Conservation (phyloP, 2,797 vertebrate genomes). For the Enteromius argenteus region DNA sequence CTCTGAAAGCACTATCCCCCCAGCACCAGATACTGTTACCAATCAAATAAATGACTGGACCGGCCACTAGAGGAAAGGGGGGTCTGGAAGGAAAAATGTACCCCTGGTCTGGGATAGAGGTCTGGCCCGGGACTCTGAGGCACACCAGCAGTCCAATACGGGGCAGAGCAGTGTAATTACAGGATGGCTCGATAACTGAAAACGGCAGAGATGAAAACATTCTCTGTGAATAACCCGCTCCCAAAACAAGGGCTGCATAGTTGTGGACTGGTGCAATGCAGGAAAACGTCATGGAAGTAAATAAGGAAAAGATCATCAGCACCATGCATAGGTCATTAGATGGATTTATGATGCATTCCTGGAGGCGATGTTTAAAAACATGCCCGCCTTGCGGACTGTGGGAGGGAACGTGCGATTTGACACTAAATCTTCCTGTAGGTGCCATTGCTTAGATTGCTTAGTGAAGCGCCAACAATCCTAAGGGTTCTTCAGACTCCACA, state of each 20-base stretch:
- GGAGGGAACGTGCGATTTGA: not conserved
- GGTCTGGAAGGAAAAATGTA: slow-evolving; percentile 10
- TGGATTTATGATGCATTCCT: slow-evolving; percentile 38
- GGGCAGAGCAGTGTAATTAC: slow-evolving; percentile 13
- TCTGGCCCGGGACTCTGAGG: slow-evolving; percentile 4
- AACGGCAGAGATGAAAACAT: slow-evolving; percentile 39
- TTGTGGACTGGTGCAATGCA: slow-evolving; percentile 41
- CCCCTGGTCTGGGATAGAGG: slow-evolving; percentile 9
- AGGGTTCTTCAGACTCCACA: slow-evolving; percentile 37
- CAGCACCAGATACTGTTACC: slow-evolving; percentile 48
- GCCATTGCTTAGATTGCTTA: slow-evolving; percentile 22
- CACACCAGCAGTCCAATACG: slow-evolving; percentile 14
- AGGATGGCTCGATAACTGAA: slow-evolving; percentile 44
- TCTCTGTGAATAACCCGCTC: slow-evolving; percentile 33
- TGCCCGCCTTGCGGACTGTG: not conserved
- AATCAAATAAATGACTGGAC: slow-evolving; percentile 38
- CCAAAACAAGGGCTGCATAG: slow-evolving; percentile 39
- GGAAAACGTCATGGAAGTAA: slow-evolving; percentile 27
- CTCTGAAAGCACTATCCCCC: slow-evolving; percentile 21
- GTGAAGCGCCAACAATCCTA: slow-evolving; percentile 40
- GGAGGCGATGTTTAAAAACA: slow-evolving; percentile 24
- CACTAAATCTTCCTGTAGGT: slow-evolving; percentile 38
- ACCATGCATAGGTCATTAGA: slow-evolving; percentile 37
- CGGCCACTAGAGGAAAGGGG: not conserved
- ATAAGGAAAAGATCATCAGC: slow-evolving; percentile 26